Conservation (phyloP, 2,113 vertebrate genomes). For the Centrocercus urophasianus region DNA sequence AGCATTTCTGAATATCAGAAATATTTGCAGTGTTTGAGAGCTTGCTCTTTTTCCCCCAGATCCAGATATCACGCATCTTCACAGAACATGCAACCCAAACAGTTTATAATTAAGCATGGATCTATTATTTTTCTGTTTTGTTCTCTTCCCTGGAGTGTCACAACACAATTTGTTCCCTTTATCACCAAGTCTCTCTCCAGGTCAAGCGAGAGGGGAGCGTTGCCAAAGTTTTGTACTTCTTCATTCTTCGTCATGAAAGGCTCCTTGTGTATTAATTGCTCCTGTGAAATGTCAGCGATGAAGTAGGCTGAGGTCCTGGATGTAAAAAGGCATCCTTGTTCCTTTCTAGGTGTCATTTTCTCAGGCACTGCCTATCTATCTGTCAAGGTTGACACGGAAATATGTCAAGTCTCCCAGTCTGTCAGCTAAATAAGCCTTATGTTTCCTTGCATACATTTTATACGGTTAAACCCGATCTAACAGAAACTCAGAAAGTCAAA, state of each 20-base stretch:
- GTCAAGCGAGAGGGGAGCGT: not conserved
- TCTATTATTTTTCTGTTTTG: not conserved
- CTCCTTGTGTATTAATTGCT: slow-evolving; percentile 35
- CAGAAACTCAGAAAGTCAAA: slow-evolving; percentile 25
- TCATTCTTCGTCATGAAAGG: slow-evolving; percentile 2
- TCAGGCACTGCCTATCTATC: slow-evolving; percentile 28
- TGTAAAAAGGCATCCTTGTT: slow-evolving; percentile 30
- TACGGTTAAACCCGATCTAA: not conserved
- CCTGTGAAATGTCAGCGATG: slow-evolving; percentile 19
- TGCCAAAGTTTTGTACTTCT: slow-evolving; percentile 31
- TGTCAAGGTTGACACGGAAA: slow-evolving; percentile 38
- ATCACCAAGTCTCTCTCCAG: not conserved
- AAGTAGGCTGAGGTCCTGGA: slow-evolving; percentile 39
- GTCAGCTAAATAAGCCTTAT: slow-evolving; percentile 26
- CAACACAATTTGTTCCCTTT: slow-evolving; percentile 3
- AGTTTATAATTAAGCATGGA: not conserved
- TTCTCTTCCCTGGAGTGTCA: not conserved
- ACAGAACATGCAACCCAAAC: not conserved
- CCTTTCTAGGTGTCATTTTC: slow-evolving; percentile 40
- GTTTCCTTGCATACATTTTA: slow-evolving; percentile 16
- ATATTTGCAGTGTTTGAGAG: not conserved
- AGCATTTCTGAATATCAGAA: slow-evolving; percentile 33
- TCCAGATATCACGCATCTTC: not conserved
- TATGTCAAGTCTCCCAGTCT: not conserved
- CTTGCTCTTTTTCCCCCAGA: not conserved